Percentiles rank a stretch among this genome's conserved stretches.
Conservation (phyloP, 53 echinoderm and acorn worm species). For the Astropecten irregularis region DNA sequence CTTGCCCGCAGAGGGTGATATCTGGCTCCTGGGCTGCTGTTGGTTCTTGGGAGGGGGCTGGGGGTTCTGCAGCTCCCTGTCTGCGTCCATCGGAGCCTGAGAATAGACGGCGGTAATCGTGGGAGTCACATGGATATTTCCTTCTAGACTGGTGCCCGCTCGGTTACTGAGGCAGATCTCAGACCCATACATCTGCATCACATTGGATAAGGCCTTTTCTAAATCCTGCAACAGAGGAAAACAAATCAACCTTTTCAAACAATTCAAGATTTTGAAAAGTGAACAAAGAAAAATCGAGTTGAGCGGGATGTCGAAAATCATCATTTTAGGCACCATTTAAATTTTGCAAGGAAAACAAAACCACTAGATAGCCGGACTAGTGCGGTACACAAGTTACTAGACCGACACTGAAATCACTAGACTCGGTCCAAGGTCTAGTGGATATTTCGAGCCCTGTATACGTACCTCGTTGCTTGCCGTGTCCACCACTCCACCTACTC, state of each 20-base stretch:
- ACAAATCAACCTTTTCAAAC: background rate
- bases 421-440: too few relatives aligned
- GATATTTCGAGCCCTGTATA: too few relatives aligned
- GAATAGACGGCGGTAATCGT: slow-evolving; percentile 64
- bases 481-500: slow-evolving; percentile 26
- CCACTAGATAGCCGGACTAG: too few relatives aligned
- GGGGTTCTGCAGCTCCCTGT: background rate
- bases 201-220: slow-evolving; percentile 65
- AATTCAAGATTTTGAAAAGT: background rate
- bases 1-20: slow-evolving; percentile 26
- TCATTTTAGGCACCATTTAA: too few relatives aligned
- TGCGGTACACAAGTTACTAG: background rate
- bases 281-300: too few relatives aligned
- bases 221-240: slow-evolving; percentile 41
- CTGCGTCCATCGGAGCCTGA: slow-evolving; percentile 50
- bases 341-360: too few relatives aligned
- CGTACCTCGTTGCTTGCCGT: slow-evolving; percentile 50
- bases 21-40: slow-evolving; percentile 10
- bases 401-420: too few relatives aligned
- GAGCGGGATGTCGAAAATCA: background rate
- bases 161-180: slow-evolving; percentile 42
- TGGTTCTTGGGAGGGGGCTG: slow-evolving; percentile 35
- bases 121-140: slow-evolving; percentile 44
- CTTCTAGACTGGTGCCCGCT: slow-evolving; percentile 36
- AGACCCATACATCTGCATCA: slow-evolving; percentile 71